Percentiles rank a stretch among this genome's conserved stretches.
Evolutionary conservation across 2,888 invertebrate genomes (phyloP).

Genomic region (Homarus gammarus): DNA sequence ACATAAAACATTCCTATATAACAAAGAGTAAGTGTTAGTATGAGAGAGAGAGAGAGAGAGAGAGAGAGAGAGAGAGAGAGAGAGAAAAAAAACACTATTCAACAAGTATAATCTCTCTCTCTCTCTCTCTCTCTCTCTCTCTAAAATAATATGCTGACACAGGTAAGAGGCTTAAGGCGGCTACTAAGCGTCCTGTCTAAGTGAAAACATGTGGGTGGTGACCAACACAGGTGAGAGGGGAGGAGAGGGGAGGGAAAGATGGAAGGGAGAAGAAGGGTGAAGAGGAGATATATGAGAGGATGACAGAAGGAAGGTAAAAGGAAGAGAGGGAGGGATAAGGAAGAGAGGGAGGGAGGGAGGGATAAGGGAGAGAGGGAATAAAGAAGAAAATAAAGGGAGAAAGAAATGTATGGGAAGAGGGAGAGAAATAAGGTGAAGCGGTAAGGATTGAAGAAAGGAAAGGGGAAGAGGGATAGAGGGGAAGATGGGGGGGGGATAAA

Average conservation of each 20-base stretch:
- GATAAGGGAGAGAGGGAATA: neutral
- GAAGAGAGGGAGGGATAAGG: neutral
- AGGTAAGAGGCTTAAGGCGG: too few relatives aligned
- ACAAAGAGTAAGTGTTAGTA: neutral
- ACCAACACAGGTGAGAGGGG: neutral
- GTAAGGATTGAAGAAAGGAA: neutral
- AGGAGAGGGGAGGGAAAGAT: neutral
- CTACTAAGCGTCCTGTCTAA: too few relatives aligned
- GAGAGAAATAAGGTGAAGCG: too few relatives aligned
- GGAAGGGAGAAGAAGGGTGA: neutral
- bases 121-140: too few relatives aligned
- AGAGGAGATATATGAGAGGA: neutral
- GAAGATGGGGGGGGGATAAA: neutral
- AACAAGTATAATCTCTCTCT: too few relatives aligned
- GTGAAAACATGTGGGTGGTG: too few relatives aligned
- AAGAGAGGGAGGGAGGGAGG: neutral
- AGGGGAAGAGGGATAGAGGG: neutral
- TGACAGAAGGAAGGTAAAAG: neutral
- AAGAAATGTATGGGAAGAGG: too few relatives aligned
- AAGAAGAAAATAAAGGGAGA: neutral
- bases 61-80: conserved; percentile 1
- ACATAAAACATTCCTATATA: too few relatives aligned
- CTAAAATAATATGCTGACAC: too few relatives aligned
- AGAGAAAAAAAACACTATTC: neutral
- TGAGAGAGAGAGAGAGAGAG: conserved; percentile 1